These are phyloP conservation scores for Dromius quadrimaculatus DNA, from an alignment of 2,888 invertebrate genomes.

Conservation along the genomic window DNA sequence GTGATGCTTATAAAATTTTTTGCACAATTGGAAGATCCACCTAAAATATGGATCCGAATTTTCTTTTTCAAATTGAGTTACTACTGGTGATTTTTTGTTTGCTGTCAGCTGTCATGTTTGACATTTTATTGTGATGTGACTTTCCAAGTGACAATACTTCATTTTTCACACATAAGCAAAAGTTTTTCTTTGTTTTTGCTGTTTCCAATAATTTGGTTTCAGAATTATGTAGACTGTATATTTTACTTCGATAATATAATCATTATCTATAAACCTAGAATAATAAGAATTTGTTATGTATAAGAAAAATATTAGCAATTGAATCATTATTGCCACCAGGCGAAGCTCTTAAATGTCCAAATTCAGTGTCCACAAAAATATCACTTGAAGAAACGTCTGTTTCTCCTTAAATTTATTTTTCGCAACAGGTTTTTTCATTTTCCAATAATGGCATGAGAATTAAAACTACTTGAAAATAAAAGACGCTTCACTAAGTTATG, in stretches of 20 bases:
- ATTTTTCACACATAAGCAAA: background rate
- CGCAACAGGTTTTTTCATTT: constrained; percentile 1
- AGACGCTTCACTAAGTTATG: constrained; percentile 37
- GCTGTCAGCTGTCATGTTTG: too few species aligned
- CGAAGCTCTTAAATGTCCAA: constrained; percentile 31
- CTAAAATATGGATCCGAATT: too few species aligned
- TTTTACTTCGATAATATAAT: constrained; percentile 33
- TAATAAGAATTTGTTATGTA: background rate
- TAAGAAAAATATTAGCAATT: background rate
- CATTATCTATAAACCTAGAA: constrained; percentile 6
- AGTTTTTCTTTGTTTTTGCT: background rate
- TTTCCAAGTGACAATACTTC: background rate
- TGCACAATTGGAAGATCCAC: too few species aligned
- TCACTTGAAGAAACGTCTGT: constrained; percentile 16
- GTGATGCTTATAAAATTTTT: too few species aligned
- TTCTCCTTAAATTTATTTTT: constrained; percentile 11
- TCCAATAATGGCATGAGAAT: constrained; percentile 29
- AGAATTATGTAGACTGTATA: constrained; percentile 5
- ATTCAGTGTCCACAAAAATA: constrained; percentile 21
- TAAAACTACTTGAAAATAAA: background rate
- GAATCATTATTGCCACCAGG: constrained; percentile 38
- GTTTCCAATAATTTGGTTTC: background rate
- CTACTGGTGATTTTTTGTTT: too few species aligned
- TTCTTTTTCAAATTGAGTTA: too few species aligned
- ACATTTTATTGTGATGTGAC: background rate